These are phyloP conservation scores for Autographa gamma DNA, from an alignment of 2,888 invertebrate genomes.

Conservation along the genomic window DNA sequence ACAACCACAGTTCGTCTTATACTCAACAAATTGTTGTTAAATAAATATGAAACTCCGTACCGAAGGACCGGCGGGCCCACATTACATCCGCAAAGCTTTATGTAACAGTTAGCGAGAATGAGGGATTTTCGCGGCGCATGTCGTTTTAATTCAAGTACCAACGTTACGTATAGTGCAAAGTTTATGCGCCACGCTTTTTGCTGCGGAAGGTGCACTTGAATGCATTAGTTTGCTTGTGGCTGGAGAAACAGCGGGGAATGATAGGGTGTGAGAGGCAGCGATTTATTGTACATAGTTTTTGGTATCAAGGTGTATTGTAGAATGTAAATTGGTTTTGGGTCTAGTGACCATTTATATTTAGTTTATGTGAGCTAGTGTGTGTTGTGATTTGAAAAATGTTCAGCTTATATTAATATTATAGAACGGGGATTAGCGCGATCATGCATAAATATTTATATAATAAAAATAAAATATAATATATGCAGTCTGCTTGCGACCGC, in stretches of 20 bases:
- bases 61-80: not conserved
- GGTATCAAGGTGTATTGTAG: too few relatives aligned
- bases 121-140: slow-evolving; percentile 33
- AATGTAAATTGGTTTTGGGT: too few relatives aligned
- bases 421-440: too few relatives aligned
- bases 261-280: not conserved
- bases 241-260: not conserved
- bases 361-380: too few relatives aligned
- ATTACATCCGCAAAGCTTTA: slow-evolving; percentile 6
- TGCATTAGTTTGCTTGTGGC: slow-evolving; percentile 55
- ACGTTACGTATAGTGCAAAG: slow-evolving; percentile 50
- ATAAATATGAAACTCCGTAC: not conserved
- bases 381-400: too few relatives aligned
- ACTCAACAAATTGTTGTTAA: not conserved
- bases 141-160: slow-evolving; percentile 46
- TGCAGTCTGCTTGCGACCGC: too few relatives aligned
- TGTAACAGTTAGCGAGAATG: slow-evolving; percentile 21
- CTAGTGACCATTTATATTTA: too few relatives aligned
- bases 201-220: slow-evolving; percentile 56
- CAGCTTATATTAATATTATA: too few relatives aligned
- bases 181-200: slow-evolving; percentile 55
- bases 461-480: too few relatives aligned
- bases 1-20: not conserved
- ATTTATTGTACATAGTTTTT: not conserved
- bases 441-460: too few relatives aligned